Evolutionary conservation across 2,797 vertebrate species (phyloP).

Genomic region (Pelobates cultripes): DNA sequence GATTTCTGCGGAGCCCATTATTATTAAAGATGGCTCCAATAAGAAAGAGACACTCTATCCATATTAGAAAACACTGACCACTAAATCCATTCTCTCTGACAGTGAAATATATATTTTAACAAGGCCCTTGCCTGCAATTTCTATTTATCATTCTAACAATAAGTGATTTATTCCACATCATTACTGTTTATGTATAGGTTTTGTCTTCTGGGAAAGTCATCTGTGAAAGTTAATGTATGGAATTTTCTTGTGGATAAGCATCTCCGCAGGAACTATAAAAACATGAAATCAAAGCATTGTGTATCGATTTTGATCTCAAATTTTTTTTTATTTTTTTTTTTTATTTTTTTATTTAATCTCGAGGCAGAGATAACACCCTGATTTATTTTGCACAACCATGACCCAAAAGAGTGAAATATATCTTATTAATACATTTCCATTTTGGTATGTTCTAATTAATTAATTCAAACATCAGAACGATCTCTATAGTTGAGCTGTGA

Average conservation of each 20-base stretch:
- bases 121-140: slow-evolving; percentile 36
- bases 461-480: slow-evolving; percentile 32
- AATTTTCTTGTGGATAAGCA: slow-evolving; percentile 45
- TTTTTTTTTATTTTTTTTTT: too few species aligned
- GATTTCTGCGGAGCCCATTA: too few species aligned
- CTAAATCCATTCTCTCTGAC: neutral
- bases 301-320: slow-evolving; percentile 21
- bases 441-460: slow-evolving; percentile 33
- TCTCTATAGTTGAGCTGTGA: slow-evolving; percentile 3
- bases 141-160: slow-evolving; percentile 50
- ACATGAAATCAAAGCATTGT: slow-evolving; percentile 41
- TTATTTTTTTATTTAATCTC: neutral
- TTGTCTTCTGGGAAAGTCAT: slow-evolving; percentile 46
- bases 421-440: slow-evolving; percentile 32
- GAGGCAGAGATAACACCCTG: slow-evolving; percentile 18
- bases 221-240: slow-evolving; percentile 55
- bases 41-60: too few species aligned
- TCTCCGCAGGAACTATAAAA: slow-evolving; percentile 32
- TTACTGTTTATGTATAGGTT: slow-evolving; percentile 43
- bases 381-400: slow-evolving; percentile 34
- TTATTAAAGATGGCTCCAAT: too few species aligned
- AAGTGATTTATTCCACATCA: slow-evolving; percentile 50
- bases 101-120: neutral
- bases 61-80: too few species aligned
- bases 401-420: slow-evolving; percentile 23